phyloP scores from a whole-genome alignment of 1,140 invertebrate genomes.

The Drosophila navojoa region DNA sequence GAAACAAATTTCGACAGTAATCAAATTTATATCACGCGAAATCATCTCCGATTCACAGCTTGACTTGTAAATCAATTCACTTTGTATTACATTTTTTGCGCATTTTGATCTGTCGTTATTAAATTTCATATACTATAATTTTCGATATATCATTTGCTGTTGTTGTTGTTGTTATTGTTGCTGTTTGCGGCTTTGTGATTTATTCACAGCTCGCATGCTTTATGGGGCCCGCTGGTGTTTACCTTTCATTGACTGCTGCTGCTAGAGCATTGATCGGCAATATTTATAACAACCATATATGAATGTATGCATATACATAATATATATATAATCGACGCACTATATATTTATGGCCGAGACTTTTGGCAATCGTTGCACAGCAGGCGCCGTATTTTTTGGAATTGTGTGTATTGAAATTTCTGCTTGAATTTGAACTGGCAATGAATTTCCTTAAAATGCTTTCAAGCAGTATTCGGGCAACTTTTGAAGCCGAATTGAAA shows the following conservation, averaged over 20 bases:
- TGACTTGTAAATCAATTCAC: constrained; percentile 65
- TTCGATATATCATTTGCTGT: constrained; percentile 1
- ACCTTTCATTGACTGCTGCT: constrained; percentile 42
- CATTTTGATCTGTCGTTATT: constrained; percentile 58
- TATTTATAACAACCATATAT: constrained; percentile 24
- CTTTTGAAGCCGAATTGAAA: background rate
- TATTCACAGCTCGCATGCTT: constrained; percentile 40
- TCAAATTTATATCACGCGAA: constrained; percentile 37
- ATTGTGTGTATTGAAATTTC: background rate
- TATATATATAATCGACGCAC: constrained; percentile 1
- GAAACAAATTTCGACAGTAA: background rate
- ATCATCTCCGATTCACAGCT: constrained; percentile 17
- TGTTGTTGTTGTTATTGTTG: constrained; percentile 30
- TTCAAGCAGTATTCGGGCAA: background rate
- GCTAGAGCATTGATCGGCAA: constrained; percentile 6
- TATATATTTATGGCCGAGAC: constrained; percentile 31
- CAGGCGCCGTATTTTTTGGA: constrained; percentile 9
- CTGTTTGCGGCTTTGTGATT: constrained; percentile 36
- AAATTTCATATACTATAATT: constrained; percentile 47
- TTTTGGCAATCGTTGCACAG: constrained; percentile 22
- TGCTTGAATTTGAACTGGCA: constrained; percentile 29
- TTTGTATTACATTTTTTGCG: constrained; percentile 44
- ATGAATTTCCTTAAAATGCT: constrained; percentile 18
- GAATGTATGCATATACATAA: constrained; percentile 2
- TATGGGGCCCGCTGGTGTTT: constrained; percentile 35